phyloP scores from a whole-genome alignment of 1,140 invertebrate genomes.

The Lamellibrachia luymesi region DNA sequence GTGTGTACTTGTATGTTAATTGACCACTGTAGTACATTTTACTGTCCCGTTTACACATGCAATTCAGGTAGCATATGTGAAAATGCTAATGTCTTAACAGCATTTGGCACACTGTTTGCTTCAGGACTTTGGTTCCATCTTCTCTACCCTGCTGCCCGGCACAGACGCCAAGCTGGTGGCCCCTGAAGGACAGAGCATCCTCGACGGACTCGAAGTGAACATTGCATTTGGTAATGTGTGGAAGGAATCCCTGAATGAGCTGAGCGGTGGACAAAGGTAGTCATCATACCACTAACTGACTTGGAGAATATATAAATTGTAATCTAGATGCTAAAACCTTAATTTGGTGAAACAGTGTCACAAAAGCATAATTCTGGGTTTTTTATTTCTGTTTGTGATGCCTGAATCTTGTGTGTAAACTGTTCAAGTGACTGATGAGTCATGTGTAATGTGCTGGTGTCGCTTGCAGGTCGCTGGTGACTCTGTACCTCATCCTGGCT shows the following conservation, averaged over 20 bases:
- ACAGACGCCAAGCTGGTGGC: slow-evolving; percentile 82
- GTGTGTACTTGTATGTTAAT: too few relatives aligned
- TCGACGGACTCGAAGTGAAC: slow-evolving; percentile 88
- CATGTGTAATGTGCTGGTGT: not conserved
- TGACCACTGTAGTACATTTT: not conserved
- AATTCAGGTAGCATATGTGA: not conserved
- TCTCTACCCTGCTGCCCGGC: slow-evolving; percentile 85
- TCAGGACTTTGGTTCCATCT: slow-evolving; percentile 95
- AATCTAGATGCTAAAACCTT: not conserved
- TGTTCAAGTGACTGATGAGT: not conserved
- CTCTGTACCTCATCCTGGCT: too few relatives aligned
- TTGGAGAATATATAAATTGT: not conserved
- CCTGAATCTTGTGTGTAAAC: not conserved
- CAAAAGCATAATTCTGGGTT: not conserved
- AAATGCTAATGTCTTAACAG: not conserved
- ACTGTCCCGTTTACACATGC: not conserved
- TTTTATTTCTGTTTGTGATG: not conserved
- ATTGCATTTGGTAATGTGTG: slow-evolving; percentile 90
- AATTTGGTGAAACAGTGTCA: not conserved
- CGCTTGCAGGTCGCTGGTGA: too few relatives aligned
- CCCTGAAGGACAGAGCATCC: slow-evolving; percentile 69
- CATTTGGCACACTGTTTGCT: not conserved
- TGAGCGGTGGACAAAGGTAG: slow-evolving; percentile 89
- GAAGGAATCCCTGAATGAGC: slow-evolving; percentile 94
- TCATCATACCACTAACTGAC: too few relatives aligned